A percentile compares a stretch with the other conserved stretches of the same genome.
Evolutionary conservation across 2,888 invertebrate species (phyloP).

Genomic region (Lasioglossum oenotherae): DNA sequence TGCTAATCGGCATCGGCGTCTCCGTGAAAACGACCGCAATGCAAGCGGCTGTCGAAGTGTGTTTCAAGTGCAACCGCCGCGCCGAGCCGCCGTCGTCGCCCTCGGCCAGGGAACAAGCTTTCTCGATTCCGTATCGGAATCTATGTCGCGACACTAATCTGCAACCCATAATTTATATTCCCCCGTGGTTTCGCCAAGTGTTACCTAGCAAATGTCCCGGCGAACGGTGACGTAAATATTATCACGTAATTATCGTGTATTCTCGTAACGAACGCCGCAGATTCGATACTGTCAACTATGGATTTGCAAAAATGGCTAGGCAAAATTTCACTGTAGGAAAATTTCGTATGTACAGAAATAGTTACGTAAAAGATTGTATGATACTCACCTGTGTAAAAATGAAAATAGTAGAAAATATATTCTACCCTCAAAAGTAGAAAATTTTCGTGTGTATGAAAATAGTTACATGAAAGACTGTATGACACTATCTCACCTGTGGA

Average conservation of each 20-base stretch:
- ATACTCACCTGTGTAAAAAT: too few species aligned
- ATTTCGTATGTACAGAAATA: too few species aligned
- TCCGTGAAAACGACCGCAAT: conserved; percentile 42
- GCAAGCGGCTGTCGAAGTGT: conserved; percentile 15
- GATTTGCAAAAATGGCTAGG: not conserved
- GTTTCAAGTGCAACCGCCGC: conserved; percentile 50
- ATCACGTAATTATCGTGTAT: not conserved
- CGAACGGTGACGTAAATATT: not conserved
- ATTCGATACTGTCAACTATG: not conserved
- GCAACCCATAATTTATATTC: conserved; percentile 6
- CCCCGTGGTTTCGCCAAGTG: not conserved
- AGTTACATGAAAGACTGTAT: too few species aligned
- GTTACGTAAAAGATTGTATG: too few species aligned
- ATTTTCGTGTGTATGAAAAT: too few species aligned
- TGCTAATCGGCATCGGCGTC: conserved; percentile 67
- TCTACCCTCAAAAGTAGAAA: too few species aligned
- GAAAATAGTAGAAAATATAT: too few species aligned
- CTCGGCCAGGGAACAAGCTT: conserved; percentile 35
- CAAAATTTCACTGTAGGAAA: not conserved
- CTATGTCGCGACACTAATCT: conserved; percentile 32
- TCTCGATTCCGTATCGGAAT: conserved; percentile 29
- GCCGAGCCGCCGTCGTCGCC: conserved; percentile 1
- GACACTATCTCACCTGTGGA: too few species aligned
- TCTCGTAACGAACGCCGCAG: not conserved
- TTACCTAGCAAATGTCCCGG: not conserved